Conservation (phyloP, 2,888 invertebrate species). For the Papilio demoleus region DNA sequence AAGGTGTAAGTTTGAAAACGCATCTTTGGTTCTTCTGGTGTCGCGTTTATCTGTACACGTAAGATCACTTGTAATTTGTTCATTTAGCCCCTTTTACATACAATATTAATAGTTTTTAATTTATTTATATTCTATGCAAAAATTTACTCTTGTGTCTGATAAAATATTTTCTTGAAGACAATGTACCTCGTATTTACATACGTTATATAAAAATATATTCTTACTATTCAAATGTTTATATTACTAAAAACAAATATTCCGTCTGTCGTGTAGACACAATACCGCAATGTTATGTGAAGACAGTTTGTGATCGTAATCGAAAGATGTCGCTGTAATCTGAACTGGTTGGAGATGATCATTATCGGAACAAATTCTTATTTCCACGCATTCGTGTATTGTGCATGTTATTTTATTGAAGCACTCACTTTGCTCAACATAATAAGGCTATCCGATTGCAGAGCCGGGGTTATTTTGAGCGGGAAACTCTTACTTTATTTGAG, state of each 20-base stretch:
- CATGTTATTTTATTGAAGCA: slow-evolving; percentile 1
- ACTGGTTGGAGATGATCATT: slow-evolving; percentile 14
- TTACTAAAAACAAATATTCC: background rate
- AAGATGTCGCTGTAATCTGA: slow-evolving; percentile 19
- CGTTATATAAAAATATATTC: background rate
- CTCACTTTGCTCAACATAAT: slow-evolving; percentile 23
- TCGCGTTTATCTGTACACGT: no score
- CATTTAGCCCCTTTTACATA: no score
- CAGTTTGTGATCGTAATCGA: slow-evolving; percentile 19
- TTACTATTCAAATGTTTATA: background rate
- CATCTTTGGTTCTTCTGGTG: no score
- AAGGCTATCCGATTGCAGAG: slow-evolving; percentile 29
- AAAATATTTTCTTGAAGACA: no score
- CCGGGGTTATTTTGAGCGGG: slow-evolving; percentile 14
- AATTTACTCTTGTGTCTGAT: no score
- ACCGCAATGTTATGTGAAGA: slow-evolving; percentile 21
- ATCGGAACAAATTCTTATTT: slow-evolving; percentile 16
- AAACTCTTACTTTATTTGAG: slow-evolving; percentile 27
- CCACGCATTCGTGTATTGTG: slow-evolving; percentile 1
- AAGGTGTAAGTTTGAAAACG: no score
- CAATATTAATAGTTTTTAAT: no score
- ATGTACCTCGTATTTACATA: background rate
- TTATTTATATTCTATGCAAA: no score
- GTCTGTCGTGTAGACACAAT: background rate
- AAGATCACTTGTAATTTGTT: no score